A percentile compares a stretch with the other conserved stretches of the same genome.
Evolutionary conservation across 1,140 invertebrate species (phyloP).

Genomic region (Drosophila parvula): DNA sequence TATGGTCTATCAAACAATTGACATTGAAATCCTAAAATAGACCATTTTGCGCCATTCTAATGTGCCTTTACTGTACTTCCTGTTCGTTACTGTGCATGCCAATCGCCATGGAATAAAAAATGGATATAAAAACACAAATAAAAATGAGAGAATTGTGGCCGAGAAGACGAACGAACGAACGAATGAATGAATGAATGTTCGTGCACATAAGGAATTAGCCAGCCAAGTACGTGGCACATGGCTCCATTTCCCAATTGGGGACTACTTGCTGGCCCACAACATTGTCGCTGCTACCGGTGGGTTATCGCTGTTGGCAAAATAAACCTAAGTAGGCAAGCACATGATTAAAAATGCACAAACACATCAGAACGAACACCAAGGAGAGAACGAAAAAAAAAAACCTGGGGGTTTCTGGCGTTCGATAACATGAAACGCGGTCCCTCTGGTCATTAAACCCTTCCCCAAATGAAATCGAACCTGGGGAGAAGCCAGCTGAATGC

Average conservation of each 20-base stretch:
- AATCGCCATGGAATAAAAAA: conserved; percentile 22
- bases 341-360: conserved; percentile 77
- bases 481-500: conserved; percentile 46
- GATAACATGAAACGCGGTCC: conserved; percentile 39
- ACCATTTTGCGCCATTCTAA: conserved; percentile 56
- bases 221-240: conserved; percentile 73
- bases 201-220: conserved; percentile 80
- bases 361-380: conserved; percentile 22
- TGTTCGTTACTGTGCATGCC: conserved; percentile 24
- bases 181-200: conserved; percentile 43
- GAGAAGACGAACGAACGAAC: background rate
- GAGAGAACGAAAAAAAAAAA: background rate
- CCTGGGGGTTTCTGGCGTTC: background rate
- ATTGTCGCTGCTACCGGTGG: conserved; percentile 42
- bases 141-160: conserved; percentile 4
- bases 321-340: conserved; percentile 75
- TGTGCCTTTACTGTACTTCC: conserved; percentile 72
- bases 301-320: conserved; percentile 50
- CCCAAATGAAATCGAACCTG: conserved; percentile 45
- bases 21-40: conserved; percentile 73
- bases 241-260: conserved; percentile 72
- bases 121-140: conserved; percentile 22
- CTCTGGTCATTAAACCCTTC: conserved; percentile 62
- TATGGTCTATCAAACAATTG: conserved; percentile 49
- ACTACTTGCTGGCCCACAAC: conserved; percentile 58